phyloP scores from a whole-genome alignment of 2,797 vertebrate genomes.

The Syngnathus rostellatus region DNA sequence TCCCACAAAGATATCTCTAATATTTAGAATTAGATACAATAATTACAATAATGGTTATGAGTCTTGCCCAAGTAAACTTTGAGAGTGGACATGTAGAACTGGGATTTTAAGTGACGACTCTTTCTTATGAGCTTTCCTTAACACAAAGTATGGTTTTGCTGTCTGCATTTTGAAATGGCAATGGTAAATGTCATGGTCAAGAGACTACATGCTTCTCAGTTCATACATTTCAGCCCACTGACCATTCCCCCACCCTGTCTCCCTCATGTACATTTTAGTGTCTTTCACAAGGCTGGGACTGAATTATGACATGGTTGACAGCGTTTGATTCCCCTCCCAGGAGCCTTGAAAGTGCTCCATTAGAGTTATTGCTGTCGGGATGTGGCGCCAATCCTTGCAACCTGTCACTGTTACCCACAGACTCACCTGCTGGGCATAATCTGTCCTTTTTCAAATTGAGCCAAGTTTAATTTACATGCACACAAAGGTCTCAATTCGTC shows the following conservation, averaged over 20 bases:
- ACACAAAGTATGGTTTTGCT: background rate
- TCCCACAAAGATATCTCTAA: too few species aligned
- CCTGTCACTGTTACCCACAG: conserved; percentile 46
- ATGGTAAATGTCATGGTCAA: background rate
- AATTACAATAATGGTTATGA: too few species aligned
- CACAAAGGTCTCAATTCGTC: background rate
- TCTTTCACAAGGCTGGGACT: conserved; percentile 30
- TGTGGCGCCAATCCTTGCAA: conserved; percentile 45
- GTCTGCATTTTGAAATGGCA: background rate
- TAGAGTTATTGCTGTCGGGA: conserved; percentile 54
- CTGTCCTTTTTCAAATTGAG: conserved; percentile 44
- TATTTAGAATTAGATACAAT: too few species aligned
- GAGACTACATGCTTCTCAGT: conserved; percentile 1
- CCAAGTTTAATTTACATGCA: conserved; percentile 31
- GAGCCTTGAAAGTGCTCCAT: conserved; percentile 63
- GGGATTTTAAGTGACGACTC: too few species aligned
- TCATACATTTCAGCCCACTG: background rate
- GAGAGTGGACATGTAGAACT: too few species aligned
- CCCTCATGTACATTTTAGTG: conserved; percentile 13
- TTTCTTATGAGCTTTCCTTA: background rate
- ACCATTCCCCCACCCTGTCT: background rate
- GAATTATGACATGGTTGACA: conserved; percentile 59
- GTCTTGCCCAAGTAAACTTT: background rate
- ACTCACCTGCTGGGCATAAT: conserved; percentile 61
- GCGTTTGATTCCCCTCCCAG: conserved; percentile 58